These are phyloP conservation scores for Eustalomyia histrio DNA, from an alignment of 2,888 invertebrate species.

Conservation along the genomic window DNA sequence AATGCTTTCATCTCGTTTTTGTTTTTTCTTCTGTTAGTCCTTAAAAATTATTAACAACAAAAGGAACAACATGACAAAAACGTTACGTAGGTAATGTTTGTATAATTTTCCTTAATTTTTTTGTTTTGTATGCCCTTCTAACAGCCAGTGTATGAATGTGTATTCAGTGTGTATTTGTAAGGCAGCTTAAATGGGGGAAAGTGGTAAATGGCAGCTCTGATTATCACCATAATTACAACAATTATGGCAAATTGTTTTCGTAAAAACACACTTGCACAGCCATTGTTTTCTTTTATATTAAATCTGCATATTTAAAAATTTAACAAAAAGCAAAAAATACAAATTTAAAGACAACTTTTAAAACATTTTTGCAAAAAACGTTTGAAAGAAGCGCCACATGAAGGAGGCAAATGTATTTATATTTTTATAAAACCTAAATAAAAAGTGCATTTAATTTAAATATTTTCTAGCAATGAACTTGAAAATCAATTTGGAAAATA, in stretches of 20 bases:
- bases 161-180: background rate
- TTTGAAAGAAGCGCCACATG: too few relatives aligned
- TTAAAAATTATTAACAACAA: background rate
- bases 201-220: slow-evolving; percentile 36
- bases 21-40: slow-evolving; percentile 3
- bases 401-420: too few relatives aligned
- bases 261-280: slow-evolving; percentile 2
- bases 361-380: too few relatives aligned
- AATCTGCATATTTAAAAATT: too few relatives aligned
- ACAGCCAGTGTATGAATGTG: background rate
- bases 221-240: slow-evolving; percentile 52
- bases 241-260: slow-evolving; percentile 47
- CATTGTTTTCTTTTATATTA: too few relatives aligned
- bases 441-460: too few relatives aligned
- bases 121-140: slow-evolving; percentile 10
- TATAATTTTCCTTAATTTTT: background rate
- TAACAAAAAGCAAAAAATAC: too few relatives aligned
- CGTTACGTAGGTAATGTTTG: background rate
- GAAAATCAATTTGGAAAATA: too few relatives aligned
- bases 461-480: too few relatives aligned
- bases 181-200: slow-evolving; percentile 34
- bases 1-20: slow-evolving; percentile 53
- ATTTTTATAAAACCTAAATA: too few relatives aligned
- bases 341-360: too few relatives aligned
- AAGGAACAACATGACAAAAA: background rate